A percentile compares a stretch with the other conserved stretches of the same genome.
Evolutionary conservation across 2,797 vertebrate genomes (phyloP).

Genomic region (Neosilurus mollespiculum): DNA sequence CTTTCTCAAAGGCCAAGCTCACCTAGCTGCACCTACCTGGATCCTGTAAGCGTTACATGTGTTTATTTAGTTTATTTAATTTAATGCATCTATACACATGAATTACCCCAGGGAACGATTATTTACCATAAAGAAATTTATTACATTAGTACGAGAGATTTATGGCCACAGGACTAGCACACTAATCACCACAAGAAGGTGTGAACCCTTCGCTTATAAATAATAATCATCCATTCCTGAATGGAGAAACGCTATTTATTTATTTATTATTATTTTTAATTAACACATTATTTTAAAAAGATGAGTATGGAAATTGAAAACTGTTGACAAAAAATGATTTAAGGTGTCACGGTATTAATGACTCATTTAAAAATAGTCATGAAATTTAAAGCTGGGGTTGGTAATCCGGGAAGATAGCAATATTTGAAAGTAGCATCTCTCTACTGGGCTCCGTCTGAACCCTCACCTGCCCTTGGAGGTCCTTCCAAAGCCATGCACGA

Average conservation of each 20-base stretch:
- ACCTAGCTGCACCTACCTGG: conserved; percentile 71
- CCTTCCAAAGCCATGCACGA: too few relatives aligned
- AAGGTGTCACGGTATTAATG: neutral
- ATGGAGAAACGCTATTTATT: too few relatives aligned
- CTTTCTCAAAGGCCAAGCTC: conserved; percentile 65
- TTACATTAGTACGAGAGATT: neutral
- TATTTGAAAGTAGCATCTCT: too few relatives aligned
- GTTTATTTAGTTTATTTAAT: conserved; percentile 9
- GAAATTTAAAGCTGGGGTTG: neutral
- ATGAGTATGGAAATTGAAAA: too few relatives aligned
- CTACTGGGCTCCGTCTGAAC: too few relatives aligned
- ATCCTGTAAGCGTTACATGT: conserved; percentile 57
- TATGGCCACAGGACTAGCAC: neutral
- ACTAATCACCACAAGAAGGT: too few relatives aligned
- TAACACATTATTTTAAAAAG: neutral
- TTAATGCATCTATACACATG: neutral
- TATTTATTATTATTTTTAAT: neutral
- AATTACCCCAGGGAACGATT: neutral
- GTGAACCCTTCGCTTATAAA: neutral
- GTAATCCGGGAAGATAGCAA: too few relatives aligned
- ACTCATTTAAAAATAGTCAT: neutral
- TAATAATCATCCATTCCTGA: neutral
- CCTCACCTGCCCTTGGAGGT: too few relatives aligned
- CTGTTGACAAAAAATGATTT: too few relatives aligned
- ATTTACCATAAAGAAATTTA: neutral